A percentile compares a stretch with the other conserved stretches of the same genome.
These are phyloP conservation scores for Drosophila kurseongensis DNA, from an alignment of 1,140 invertebrate genomes.

Conservation along the genomic window DNA sequence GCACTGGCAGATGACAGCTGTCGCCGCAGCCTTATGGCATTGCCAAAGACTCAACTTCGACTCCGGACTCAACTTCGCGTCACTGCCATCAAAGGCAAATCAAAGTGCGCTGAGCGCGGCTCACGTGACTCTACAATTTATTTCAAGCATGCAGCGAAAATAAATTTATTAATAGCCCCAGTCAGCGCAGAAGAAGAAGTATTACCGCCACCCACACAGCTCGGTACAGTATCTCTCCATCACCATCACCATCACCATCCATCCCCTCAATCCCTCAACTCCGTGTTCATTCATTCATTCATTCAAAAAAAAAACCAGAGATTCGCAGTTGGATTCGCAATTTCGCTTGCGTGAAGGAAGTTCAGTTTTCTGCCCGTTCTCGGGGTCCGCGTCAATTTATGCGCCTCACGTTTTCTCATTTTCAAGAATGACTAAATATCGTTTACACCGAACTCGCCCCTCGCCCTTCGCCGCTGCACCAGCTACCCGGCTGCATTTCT, in stretches of 20 bases:
- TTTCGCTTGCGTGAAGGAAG: constrained; percentile 64
- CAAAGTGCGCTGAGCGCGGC: constrained; percentile 47
- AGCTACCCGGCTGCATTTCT: constrained; percentile 32
- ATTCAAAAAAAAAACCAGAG: constrained; percentile 37
- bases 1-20: constrained; percentile 70
- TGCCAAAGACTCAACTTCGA: constrained; percentile 2
- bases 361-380: constrained; percentile 33
- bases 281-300: constrained; percentile 71
- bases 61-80: not conserved
- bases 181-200: constrained; percentile 44
- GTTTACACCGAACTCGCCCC: constrained; percentile 55
- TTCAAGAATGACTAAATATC: constrained; percentile 84
- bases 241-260: constrained; percentile 9
- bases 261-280: not conserved
- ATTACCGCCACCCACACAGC: constrained; percentile 74
- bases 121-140: constrained; percentile 80
- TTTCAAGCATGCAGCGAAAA: constrained; percentile 75
- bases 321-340: constrained; percentile 66
- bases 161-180: constrained; percentile 77
- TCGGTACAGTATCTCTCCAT: constrained; percentile 26
- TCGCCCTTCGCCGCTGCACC: not conserved
- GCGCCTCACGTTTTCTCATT: constrained; percentile 83
- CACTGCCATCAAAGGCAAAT: constrained; percentile 69
- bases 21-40: constrained; percentile 43
- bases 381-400: constrained; percentile 70